Conservation (phyloP, 2,113 vertebrate species). For the Alaudala cheleensis region DNA sequence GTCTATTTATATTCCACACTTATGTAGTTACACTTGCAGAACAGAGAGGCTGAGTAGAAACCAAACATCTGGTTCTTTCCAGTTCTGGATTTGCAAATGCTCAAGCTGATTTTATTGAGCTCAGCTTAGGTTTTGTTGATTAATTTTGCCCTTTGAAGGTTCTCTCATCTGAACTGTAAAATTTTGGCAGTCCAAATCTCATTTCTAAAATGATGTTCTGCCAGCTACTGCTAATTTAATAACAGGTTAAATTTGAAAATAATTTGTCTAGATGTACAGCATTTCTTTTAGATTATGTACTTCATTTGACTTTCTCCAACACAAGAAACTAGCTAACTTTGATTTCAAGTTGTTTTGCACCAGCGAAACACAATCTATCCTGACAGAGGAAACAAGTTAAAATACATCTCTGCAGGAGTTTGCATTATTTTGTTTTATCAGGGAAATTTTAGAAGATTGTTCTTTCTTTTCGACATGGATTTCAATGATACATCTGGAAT, state of each 20-base stretch:
- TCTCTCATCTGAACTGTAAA: not conserved
- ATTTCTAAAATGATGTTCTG: not conserved
- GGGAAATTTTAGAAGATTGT: not conserved
- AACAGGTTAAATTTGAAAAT: not conserved
- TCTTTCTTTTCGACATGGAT: not conserved
- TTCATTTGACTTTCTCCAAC: not conserved
- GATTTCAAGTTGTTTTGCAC: not conserved
- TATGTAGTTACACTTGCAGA: not conserved
- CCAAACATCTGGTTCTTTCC: not conserved
- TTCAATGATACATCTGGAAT: not conserved
- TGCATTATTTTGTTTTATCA: not conserved
- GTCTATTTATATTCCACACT: not conserved
- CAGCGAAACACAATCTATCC: not conserved
- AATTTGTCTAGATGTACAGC: not conserved
- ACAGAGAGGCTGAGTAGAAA: not conserved
- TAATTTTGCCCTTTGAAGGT: not conserved
- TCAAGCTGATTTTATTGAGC: not conserved
- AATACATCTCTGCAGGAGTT: not conserved
- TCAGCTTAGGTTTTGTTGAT: not conserved
- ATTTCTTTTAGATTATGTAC: not conserved
- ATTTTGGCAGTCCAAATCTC: not conserved
- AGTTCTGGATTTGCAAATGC: not conserved
- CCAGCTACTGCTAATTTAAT: not conserved
- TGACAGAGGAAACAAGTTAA: not conserved
- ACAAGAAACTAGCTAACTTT: not conserved